Conservation (phyloP, 2,113 vertebrate species). For the Psephotus haematonotus region DNA sequence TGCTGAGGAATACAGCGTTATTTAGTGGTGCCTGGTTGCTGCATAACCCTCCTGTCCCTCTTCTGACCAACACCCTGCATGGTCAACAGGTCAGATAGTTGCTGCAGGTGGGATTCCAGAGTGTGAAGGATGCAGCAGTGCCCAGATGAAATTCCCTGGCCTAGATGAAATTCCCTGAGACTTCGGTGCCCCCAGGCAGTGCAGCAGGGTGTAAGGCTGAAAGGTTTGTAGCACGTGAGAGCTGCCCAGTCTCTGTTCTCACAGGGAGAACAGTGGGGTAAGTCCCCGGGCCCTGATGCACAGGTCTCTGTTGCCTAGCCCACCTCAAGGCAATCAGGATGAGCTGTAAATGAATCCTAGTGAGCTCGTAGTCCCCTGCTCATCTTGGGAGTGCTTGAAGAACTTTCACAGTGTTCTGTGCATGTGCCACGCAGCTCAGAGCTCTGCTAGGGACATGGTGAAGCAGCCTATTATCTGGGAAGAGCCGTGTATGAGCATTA, state of each 20-base stretch:
- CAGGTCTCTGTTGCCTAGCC: background rate
- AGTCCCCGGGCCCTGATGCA: fast-evolving
- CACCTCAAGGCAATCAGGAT: background rate
- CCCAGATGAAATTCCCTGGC: background rate
- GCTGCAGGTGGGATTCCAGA: background rate
- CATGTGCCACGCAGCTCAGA: background rate
- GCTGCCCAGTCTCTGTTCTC: background rate
- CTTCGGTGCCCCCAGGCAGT: background rate
- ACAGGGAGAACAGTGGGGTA: background rate
- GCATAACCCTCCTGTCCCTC: background rate
- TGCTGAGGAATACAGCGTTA: background rate
- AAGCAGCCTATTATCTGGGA: background rate
- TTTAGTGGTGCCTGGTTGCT: background rate
- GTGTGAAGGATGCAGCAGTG: background rate
- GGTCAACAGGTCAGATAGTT: background rate
- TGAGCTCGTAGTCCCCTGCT: fast-evolving
- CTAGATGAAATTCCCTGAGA: background rate
- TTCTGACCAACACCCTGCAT: background rate
- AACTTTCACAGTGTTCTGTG: background rate
- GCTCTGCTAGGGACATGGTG: background rate
- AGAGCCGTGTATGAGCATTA: fast-evolving
- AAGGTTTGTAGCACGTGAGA: background rate
- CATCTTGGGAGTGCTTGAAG: background rate
- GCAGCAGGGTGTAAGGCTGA: background rate
- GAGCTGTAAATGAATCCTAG: background rate